These are phyloP conservation scores for Euwallacea fornicatus DNA, from an alignment of 1,140 invertebrate species.

Conservation along the genomic window DNA sequence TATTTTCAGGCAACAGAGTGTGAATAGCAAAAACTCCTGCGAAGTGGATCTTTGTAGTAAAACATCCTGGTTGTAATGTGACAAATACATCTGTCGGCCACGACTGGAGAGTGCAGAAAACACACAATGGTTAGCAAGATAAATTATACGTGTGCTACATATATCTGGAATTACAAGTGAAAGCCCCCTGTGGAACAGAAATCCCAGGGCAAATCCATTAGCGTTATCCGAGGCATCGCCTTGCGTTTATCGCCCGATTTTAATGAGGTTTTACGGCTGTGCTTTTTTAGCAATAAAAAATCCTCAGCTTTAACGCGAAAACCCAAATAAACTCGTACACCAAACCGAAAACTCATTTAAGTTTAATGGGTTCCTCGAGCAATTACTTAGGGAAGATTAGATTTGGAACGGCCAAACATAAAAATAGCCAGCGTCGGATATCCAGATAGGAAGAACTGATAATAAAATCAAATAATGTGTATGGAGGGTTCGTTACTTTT, in stretches of 20 bases:
- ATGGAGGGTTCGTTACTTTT: conserved; percentile 1
- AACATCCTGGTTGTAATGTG: too few relatives aligned
- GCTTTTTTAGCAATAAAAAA: conserved; percentile 35
- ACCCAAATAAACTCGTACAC: conserved; percentile 35
- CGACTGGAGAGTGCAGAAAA: too few relatives aligned
- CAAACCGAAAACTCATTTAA: conserved; percentile 34
- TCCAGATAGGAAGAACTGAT: conserved; percentile 20
- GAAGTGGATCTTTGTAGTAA: too few relatives aligned
- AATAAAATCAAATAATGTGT: conserved; percentile 21
- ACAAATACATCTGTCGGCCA: too few relatives aligned
- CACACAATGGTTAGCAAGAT: neutral
- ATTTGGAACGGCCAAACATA: conserved; percentile 27
- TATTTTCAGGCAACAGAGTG: too few relatives aligned
- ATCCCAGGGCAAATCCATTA: conserved; percentile 24
- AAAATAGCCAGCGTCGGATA: conserved; percentile 17
- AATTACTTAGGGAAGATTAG: conserved; percentile 31
- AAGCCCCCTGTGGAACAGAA: neutral
- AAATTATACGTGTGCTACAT: conserved; percentile 4
- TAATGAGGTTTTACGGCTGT: conserved; percentile 37
- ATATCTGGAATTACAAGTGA: conserved; percentile 19
- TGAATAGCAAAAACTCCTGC: too few relatives aligned
- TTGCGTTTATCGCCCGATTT: conserved; percentile 31
- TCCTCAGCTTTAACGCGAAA: conserved; percentile 18
- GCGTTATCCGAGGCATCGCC: conserved; percentile 20
- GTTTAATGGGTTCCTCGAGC: conserved; percentile 34